Conservation (phyloP, 2,797 vertebrate genomes). For the Poecilia gillii region DNA sequence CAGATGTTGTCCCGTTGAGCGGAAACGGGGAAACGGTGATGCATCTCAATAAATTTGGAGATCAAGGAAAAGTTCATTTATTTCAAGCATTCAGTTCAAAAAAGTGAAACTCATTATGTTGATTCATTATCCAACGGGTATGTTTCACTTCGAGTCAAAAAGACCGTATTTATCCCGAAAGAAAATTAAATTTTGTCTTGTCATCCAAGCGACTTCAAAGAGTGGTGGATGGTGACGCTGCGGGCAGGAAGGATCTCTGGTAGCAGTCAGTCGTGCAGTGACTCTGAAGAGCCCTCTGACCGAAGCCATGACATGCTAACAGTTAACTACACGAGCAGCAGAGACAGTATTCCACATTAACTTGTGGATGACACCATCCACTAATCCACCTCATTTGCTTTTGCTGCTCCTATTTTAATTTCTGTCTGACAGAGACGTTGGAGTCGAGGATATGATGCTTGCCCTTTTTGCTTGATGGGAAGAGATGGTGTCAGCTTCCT, state of each 20-base stretch:
- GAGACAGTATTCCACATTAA: not conserved
- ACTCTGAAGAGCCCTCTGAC: not conserved
- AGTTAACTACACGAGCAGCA: not conserved
- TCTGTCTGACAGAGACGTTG: not conserved
- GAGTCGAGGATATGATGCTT: not conserved
- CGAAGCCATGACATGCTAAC: not conserved
- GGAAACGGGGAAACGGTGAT: not conserved
- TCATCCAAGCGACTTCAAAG: not conserved
- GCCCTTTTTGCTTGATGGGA: not conserved
- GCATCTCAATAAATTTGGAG: not conserved
- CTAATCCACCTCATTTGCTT: not conserved
- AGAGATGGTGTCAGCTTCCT: too few species aligned
- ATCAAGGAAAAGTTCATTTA: not conserved
- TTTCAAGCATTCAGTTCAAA: not conserved
- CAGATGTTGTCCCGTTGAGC: conserved; percentile 21
- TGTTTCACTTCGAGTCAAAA: not conserved
- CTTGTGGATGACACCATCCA: not conserved
- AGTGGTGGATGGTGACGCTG: not conserved
- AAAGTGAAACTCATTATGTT: not conserved
- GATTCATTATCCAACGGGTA: not conserved
- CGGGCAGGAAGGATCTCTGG: not conserved
- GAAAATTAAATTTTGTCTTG: not conserved
- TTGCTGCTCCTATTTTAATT: not conserved
- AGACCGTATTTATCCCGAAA: not conserved
- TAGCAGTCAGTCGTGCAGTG: not conserved